Evolutionary conservation across 2,888 invertebrate genomes (phyloP).

Genomic region (Drosophila longiperda): DNA sequence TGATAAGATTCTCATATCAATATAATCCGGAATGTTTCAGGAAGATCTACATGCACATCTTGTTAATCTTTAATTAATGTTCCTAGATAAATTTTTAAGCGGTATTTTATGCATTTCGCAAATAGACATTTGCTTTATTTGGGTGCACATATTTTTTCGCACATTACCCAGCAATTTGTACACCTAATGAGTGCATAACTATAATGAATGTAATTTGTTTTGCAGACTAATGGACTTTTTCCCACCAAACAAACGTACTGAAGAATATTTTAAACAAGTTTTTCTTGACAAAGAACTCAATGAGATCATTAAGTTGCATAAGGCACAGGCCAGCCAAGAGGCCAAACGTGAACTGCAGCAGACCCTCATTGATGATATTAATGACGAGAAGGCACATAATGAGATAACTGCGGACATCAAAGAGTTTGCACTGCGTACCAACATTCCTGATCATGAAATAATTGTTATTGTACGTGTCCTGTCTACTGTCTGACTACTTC

Average conservation of each 20-base stretch:
- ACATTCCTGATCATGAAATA: conserved; percentile 96
- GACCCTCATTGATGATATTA: conserved; percentile 93
- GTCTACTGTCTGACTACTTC: background rate
- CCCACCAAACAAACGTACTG: conserved; percentile 96
- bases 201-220: background rate
- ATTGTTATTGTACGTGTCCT: conserved; percentile 89
- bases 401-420: conserved; percentile 94
- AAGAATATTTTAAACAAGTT: conserved; percentile 92
- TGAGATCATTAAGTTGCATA: conserved; percentile 92
- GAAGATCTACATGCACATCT: conserved; percentile 63
- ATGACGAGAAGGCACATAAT: conserved; percentile 93
- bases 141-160: conserved; percentile 9
- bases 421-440: conserved; percentile 93
- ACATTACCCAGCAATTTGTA: background rate
- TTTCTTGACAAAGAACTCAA: conserved; percentile 93
- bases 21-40: conserved; percentile 66
- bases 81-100: conserved; percentile 11
- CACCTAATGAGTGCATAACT: background rate
- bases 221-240: conserved; percentile 95
- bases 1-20: background rate
- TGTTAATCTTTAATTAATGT: conserved; percentile 31
- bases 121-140: conserved; percentile 1
- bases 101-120: conserved; percentile 12
- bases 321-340: conserved; percentile 93
- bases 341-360: conserved; percentile 92